Evolutionary conservation across 2,113 vertebrate genomes (phyloP).

Genomic region (Apus apus): DNA sequence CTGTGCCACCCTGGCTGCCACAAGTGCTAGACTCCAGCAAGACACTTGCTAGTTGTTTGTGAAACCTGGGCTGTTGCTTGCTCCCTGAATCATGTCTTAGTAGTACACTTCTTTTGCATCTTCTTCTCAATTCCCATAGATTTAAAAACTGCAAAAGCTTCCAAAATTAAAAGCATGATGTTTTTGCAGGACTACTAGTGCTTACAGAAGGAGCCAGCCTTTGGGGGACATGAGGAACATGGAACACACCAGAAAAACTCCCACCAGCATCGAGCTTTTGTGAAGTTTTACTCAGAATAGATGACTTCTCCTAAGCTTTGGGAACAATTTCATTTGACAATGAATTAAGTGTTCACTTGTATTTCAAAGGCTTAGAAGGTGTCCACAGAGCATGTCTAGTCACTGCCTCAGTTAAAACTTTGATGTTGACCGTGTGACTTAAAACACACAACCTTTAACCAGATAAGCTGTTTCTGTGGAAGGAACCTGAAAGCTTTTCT

Average conservation of each 20-base stretch:
- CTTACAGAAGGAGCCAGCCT: not conserved
- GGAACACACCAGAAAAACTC: not conserved
- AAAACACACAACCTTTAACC: not conserved
- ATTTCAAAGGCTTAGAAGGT: not conserved
- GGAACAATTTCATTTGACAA: not conserved
- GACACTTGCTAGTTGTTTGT: not conserved
- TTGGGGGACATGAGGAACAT: not conserved
- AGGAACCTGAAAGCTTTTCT: not conserved
- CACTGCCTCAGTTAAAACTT: not conserved
- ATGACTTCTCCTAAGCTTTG: not conserved
- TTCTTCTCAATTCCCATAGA: not conserved
- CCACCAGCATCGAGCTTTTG: fast-evolving
- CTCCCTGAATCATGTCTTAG: fast-evolving
- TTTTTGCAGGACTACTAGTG: not conserved
- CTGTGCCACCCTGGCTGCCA: not conserved
- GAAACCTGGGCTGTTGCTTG: not conserved
- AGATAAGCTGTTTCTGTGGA: not conserved
- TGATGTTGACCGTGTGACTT: not conserved
- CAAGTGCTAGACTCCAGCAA: fast-evolving
- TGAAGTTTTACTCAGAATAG: not conserved
- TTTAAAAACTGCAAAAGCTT: not conserved
- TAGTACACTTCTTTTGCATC: not conserved
- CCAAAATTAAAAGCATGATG: not conserved
- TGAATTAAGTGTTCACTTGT: not conserved
- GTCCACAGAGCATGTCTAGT: not conserved